Evolutionary conservation across 2,113 vertebrate species (phyloP), one percentile per base, ranked within the genome.

Genomic region (Sarotherodon lohbergeri): DNA sequence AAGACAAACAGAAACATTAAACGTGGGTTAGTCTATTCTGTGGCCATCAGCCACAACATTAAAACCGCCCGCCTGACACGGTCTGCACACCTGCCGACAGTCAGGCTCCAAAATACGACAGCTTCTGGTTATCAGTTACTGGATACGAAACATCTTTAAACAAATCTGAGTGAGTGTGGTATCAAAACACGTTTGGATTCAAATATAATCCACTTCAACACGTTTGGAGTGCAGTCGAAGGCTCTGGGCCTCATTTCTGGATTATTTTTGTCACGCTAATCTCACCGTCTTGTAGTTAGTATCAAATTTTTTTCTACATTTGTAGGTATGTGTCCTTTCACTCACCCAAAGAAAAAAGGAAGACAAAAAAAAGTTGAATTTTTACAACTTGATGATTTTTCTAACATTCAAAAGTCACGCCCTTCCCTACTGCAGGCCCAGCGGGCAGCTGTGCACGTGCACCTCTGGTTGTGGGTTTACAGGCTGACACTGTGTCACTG

Each of bases 401-500:
- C 41, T 3, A 76, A 76, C 24, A 48, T 76, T 76, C 14, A 76
- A 29, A 76, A 48, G 24, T 76, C 68, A 48, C 14, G 6, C 14
- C 41, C 5, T 48, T 16, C 24, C 9, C 9, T 48, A 11, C 24
- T 17, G 68, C 68, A 46, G 68, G 39, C 68, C 17, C 68, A 73
- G 68, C 3, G 8, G 1, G 24, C 39, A 27, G 22, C 39, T 14
- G 5, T 19, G 57, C 57, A 59, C 4, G 27, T 59, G 59, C 59
- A 36, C 59, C 59, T 63, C 59, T 63, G 59, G 59, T 63, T 63
- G 14, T 27, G 41, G 41, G 2, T 29, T 48, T 2, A 10, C 8
- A 1, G 41, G 22, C 8, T 0, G 68, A 73, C 22, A 1, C 22
- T 27, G 0, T 29, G 41, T 27, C 68, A 27, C 13, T 19, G 41